Conservation (phyloP, 1,140 invertebrate genomes). For the Lethocerus indicus region DNA sequence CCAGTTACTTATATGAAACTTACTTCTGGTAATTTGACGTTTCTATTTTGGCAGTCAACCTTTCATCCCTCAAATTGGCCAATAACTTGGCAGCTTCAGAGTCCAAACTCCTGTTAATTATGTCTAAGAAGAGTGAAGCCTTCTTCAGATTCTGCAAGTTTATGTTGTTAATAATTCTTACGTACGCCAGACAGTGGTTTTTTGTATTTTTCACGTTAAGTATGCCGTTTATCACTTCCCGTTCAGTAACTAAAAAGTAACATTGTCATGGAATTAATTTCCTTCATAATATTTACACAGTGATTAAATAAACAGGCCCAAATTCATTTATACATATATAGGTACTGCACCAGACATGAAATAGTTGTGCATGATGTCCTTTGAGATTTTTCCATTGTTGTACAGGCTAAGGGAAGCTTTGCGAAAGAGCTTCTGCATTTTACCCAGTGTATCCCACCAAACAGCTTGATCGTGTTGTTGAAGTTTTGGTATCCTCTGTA, state of each 20-base stretch:
- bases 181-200: constrained; percentile 90
- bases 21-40: constrained; percentile 74
- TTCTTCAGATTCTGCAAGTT: constrained; percentile 89
- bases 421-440: constrained; percentile 86
- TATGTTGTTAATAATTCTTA: constrained; percentile 94
- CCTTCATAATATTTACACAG: neutral
- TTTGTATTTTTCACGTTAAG: constrained; percentile 88
- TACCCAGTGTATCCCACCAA: constrained; percentile 93
- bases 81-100: constrained; percentile 82
- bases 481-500: constrained; percentile 74
- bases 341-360: constrained; percentile 87
- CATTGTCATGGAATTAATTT: neutral
- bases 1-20: neutral
- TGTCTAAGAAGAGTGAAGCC: constrained; percentile 87
- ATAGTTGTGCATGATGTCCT: constrained; percentile 93
- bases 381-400: constrained; percentile 69
- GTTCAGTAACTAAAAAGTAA: constrained; percentile 72
- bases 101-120: constrained; percentile 82
- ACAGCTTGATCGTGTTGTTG: constrained; percentile 90
- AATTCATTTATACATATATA: neutral
- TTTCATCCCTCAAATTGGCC: constrained; percentile 73
- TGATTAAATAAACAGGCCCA: neutral
- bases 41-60: constrained; percentile 74
- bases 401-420: constrained; percentile 78
- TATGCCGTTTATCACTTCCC: constrained; percentile 91